Conservation (phyloP, 2,113 vertebrate genomes). For the Platysteira castanea region DNA sequence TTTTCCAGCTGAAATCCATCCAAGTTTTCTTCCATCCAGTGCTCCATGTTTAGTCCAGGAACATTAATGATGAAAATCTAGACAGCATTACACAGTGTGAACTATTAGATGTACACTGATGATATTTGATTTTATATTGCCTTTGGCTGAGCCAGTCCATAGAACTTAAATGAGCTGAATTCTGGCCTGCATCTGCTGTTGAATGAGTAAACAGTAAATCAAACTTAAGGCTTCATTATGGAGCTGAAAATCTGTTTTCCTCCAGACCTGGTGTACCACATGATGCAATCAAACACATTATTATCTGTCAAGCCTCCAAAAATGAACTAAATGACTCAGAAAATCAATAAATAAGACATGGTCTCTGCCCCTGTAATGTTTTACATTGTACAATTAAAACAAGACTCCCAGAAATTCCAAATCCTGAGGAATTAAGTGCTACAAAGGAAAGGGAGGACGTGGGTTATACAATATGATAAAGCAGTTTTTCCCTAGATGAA, state of each 20-base stretch:
- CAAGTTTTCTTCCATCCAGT: conserved; percentile 47
- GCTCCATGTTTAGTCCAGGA: conserved; percentile 49
- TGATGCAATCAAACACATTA: conserved; percentile 46
- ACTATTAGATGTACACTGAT: conserved; percentile 54
- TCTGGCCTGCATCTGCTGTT: conserved; percentile 36
- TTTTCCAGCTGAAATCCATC: conserved; percentile 67
- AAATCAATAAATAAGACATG: not conserved
- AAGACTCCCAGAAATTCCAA: not conserved
- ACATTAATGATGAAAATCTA: conserved; percentile 73
- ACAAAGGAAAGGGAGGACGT: not conserved
- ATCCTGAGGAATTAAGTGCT: not conserved
- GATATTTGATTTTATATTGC: conserved; percentile 60
- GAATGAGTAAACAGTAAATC: conserved; percentile 54
- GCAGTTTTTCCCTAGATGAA: not conserved
- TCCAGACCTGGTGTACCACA: conserved; percentile 6
- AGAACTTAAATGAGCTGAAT: conserved; percentile 48
- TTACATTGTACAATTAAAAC: not conserved
- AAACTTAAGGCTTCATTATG: conserved; percentile 23
- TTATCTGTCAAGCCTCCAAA: conserved; percentile 34
- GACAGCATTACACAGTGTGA: conserved; percentile 67
- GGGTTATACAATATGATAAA: not conserved
- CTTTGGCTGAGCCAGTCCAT: conserved; percentile 59
- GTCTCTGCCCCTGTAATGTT: not conserved
- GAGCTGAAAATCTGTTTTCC: conserved; percentile 34
- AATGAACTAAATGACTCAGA: conserved; percentile 25